Evolutionary conservation across 2,113 vertebrate species (phyloP), one percentile per base, ranked within the genome.

Genomic region (Anolis carolinensis): DNA sequence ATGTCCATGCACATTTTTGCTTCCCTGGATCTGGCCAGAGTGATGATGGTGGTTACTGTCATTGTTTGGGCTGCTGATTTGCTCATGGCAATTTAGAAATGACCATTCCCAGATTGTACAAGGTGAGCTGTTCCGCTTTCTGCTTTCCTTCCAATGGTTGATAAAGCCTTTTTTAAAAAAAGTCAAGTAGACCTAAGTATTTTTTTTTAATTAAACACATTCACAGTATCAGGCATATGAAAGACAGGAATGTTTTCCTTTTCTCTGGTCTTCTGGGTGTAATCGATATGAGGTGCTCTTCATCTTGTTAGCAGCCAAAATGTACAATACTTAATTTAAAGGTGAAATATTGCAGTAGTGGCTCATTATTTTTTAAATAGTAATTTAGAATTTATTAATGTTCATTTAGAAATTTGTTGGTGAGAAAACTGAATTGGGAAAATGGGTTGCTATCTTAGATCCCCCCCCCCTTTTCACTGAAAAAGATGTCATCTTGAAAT

Each of bases 401-500:
- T 11, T 59, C 3, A 59, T 59, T 59, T 59, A 59, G 55, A 59
- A 59, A 59, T 59, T 16, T 65, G 7, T 27, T 65, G 63, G 23
- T 59, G 4, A 65, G 63, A 65, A 27, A 65, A 65, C 25, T 27
- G 25, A 23, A 27, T 27, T 65, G 63, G 25, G 65, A 36, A 81
- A 81, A 65, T 27, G 4, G 30, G 59, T 67, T 39, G 70, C 39
- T 73, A 88, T 86, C 1, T 85, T 0, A 81, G 55, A 1, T 63
- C 25, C 89, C 34, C 80, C 25, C 89, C 34, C 80, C 77, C 68
- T 39, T 83, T 55, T 32, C n/a, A 23, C 36, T 81, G 71, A n/a
- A 88, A 88, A 74, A 90, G 20, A 71, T 89, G 6, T 82, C 48
- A 14, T 87, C 36, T 59, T 82, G 84, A 87, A 81, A 62, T 3